These are phyloP conservation scores for Pangasianodon gigas DNA, from an alignment of 2,113 vertebrate species.

Conservation along the genomic window DNA sequence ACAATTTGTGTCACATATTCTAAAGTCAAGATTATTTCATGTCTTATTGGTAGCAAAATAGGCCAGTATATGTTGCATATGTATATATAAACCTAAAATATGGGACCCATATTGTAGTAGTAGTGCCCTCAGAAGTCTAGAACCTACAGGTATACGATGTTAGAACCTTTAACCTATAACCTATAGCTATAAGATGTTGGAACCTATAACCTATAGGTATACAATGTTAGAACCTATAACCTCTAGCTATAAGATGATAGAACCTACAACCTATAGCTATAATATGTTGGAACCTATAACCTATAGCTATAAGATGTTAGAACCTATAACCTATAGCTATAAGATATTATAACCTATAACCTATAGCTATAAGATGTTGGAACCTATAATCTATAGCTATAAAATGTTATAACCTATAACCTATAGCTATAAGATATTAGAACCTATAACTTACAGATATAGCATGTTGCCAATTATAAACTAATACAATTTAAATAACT, in stretches of 20 bases:
- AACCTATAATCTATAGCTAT: not conserved
- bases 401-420: not conserved
- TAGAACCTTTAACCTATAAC: too few relatives aligned
- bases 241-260: too few relatives aligned
- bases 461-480: not conserved
- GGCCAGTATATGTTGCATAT: not conserved
- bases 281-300: too few relatives aligned
- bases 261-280: not conserved
- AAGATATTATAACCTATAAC: not conserved
- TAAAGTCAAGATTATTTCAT: not conserved
- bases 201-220: not conserved
- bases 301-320: too few relatives aligned
- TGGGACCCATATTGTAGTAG: not conserved
- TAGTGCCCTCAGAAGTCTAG: not conserved
- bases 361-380: too few relatives aligned
- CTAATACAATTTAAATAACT: not conserved
- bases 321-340: not conserved
- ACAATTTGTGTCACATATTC: not conserved
- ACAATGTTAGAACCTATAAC: too few relatives aligned
- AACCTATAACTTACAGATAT: not conserved
- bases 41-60: not conserved
- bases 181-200: too few relatives aligned
- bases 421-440: too few relatives aligned
- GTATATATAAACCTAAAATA: not conserved
- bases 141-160: not conserved